A percentile compares a stretch with the other conserved stretches of the same genome.
These are phyloP conservation scores for Fragum fragum DNA, from an alignment of 2,888 invertebrate species.

Conservation along the genomic window DNA sequence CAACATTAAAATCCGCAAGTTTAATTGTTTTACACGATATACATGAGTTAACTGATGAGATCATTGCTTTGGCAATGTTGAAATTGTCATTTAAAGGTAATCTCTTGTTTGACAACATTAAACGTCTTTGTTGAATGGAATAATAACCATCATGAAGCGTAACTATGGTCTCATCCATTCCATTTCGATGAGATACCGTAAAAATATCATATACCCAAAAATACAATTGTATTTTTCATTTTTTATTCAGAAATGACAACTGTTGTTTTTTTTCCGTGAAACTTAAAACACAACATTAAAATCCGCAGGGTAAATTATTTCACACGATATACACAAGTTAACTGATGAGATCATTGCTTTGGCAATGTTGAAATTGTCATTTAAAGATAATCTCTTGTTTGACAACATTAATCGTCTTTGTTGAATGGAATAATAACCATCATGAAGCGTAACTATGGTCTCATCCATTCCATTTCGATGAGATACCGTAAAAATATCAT, in stretches of 20 bases:
- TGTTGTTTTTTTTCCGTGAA: not conserved
- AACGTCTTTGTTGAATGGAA: not conserved
- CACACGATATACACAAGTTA: not conserved
- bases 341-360: not conserved
- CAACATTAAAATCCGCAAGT: not conserved
- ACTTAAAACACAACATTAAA: not conserved
- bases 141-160: too few relatives aligned
- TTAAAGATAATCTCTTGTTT: not conserved
- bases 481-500: too few relatives aligned
- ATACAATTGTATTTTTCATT: too few relatives aligned
- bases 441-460: not conserved
- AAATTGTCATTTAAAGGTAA: not conserved
- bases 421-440: too few relatives aligned
- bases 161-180: not conserved
- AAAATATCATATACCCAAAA: too few relatives aligned
- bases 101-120: not conserved
- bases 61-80: not conserved
- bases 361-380: not conserved
- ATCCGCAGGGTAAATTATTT: not conserved
- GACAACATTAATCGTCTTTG: not conserved
- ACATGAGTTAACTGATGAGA: not conserved
- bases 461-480: conserved; percentile 7
- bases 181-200: too few relatives aligned
- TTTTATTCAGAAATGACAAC: not conserved
- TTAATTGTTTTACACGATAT: not conserved